Base-by-base conservation (phyloP, 2,797 vertebrate species). In the Petrocephalus schoutedeni region DNA sequence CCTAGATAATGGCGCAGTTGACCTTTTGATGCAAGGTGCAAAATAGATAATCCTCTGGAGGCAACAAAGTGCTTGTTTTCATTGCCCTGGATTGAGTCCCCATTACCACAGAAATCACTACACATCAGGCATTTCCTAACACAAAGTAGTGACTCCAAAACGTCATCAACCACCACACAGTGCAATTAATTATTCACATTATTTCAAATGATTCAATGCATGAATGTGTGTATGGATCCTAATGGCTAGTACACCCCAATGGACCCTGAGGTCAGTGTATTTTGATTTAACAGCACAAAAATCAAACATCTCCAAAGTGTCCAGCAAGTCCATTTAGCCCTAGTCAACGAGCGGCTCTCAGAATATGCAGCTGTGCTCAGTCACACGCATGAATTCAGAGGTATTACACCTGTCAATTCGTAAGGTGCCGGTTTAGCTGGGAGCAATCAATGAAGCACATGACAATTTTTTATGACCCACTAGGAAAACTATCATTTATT, bases 401-500 rank as follows among this genome's bases (percentile, higher is more conserved):
- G 83, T 51, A 88, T 87, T 58, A 85, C 28, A 64, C 86, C 61
- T 12, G 0, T 58, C 0, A 36, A 23, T 45, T 80, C 7, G 4
- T 0, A 16, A 86, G 77, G 41, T 0, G 89, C 85, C 16, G 41
- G 21, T 10, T 88, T 88, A 59, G 87, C 89, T 59, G 91, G 92
- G 59, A 67, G 86, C 87, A 89, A 45, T 88, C 90, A 94, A 94
- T 91, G 95, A 96, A 89, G 88, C 92, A 96, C 91, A 91, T 93
- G 92, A 92, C 94, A 95, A 95, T 87, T 89, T 95, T 94, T 95
- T 96, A 96, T 94, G 95, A 95, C 96, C 95, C 97, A 97, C 98
- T 98, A 97, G 96, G 96, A 99, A 99, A 99, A 98, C 96, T 98
- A 97, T 96, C 94, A 94, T 99, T 99, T 99, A 98, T 98, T 99